phyloP scores from a whole-genome alignment of 2,113 vertebrate genomes.

The Columba livia region DNA sequence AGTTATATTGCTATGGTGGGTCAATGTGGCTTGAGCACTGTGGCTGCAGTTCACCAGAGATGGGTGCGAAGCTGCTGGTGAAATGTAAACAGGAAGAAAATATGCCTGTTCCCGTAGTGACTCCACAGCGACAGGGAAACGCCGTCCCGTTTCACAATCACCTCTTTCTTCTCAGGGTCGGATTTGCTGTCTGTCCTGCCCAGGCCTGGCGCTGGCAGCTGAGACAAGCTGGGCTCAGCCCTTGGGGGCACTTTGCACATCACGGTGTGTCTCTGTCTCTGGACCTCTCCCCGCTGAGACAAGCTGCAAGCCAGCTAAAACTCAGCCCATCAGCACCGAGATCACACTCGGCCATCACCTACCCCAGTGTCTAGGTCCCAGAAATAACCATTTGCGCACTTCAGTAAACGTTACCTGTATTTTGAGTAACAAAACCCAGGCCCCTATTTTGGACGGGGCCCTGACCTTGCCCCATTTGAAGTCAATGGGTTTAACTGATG shows the following conservation, averaged over 20 bases:
- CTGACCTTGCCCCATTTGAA: background rate
- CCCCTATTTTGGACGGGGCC: background rate
- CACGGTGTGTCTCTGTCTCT: background rate
- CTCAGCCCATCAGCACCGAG: too few species aligned
- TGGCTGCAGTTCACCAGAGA: background rate
- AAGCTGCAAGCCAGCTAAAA: too few species aligned
- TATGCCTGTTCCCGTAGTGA: slow-evolving; percentile 26
- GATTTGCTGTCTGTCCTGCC: background rate
- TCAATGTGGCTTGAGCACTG: background rate
- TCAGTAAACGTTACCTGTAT: background rate
- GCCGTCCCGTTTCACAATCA: background rate
- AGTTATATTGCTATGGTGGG: background rate
- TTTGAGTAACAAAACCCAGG: background rate
- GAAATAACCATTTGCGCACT: background rate
- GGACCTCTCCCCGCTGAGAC: too few species aligned
- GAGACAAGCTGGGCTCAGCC: background rate
- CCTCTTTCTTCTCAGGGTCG: background rate
- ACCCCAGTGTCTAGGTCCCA: background rate
- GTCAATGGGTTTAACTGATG: background rate
- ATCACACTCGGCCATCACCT: background rate
- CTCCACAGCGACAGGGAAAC: slow-evolving; percentile 18
- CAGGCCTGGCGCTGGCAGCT: background rate
- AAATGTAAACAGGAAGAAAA: slow-evolving; percentile 49
- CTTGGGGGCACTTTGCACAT: background rate
- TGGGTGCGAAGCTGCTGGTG: background rate